Base-by-base conservation (phyloP, 2,888 invertebrate genomes). In the Cosmia pyralina region DNA sequence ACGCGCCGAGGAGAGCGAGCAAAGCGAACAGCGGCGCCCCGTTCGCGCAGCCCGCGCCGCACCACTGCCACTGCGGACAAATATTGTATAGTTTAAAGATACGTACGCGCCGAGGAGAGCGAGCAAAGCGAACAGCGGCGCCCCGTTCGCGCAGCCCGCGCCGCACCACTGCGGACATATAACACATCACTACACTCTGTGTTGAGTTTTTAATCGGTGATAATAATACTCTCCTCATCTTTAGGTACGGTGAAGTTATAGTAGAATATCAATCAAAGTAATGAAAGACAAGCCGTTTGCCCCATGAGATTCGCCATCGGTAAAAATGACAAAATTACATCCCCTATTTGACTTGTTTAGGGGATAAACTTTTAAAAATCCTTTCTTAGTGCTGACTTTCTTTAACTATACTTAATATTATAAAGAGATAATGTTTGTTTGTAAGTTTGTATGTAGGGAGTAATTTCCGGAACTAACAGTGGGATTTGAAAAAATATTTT, bases 51-150 rank as follows among this genome's bases (percentile, higher is more conserved):
- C 53, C 48, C 0, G n/a, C 28, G 41, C 22, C 53, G 38, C 55
- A 11, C n/a, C n/a, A n/a, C n/a, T n/a, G n/a, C 73, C 70, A 65
- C 73, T 81, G 64, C 28, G 17, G 22, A 62, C 53, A 52, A n/a
- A n/a, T n/a, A n/a, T 38, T 4, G 57, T 28, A 10, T 3, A 15
- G 15, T 7, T 17, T 7, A n/a, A 8, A 34, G 41, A 50, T 44
- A 72, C 63, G 41, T 50, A 81, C 77, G 72, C 22, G 50, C 22
- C 28, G 62, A 81, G 60, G 13, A 82, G 59, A 11, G n/a, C 60
- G 41, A 82, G 68, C 22, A 82, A 70, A 8, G 72, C 70, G 53
- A 82, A 22, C 19, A 75, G 41, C 44, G 74, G 74, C 46, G 72
- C 62, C 2, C 60, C 46, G 10, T 72, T 59, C 17, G 17, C 72